Conservation (phyloP, 2,113 vertebrate species). For the Scomber scombrus region DNA sequence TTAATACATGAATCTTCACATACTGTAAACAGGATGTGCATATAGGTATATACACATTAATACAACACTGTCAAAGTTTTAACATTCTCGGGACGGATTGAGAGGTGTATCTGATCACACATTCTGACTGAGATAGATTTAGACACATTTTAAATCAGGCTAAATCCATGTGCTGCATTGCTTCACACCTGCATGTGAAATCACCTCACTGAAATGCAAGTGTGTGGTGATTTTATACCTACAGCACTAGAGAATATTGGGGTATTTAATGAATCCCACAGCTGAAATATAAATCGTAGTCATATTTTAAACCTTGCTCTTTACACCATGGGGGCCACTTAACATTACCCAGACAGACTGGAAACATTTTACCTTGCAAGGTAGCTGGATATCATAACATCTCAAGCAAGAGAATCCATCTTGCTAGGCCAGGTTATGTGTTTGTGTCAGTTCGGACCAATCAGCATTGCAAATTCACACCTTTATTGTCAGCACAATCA, state of each 20-base stretch:
- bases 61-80: conserved; percentile 8
- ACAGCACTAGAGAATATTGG: not conserved
- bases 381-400: too few relatives aligned
- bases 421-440: too few relatives aligned
- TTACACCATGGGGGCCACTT: not conserved
- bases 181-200: conserved; percentile 18
- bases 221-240: conserved; percentile 7
- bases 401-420: too few relatives aligned
- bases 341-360: not conserved
- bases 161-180: not conserved
- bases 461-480: too few relatives aligned
- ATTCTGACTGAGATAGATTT: conserved; percentile 12
- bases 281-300: conserved; percentile 24
- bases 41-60: conserved; percentile 6
- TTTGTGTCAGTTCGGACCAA: too few relatives aligned
- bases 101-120: conserved; percentile 5
- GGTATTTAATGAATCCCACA: conserved; percentile 20
- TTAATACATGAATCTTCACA: conserved; percentile 41
- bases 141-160: conserved; percentile 27
- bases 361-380: not conserved
- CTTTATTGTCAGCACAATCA: too few relatives aligned
- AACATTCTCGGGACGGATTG: not conserved
- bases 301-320: conserved; percentile 14
- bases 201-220: conserved; percentile 9
- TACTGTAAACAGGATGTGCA: conserved; percentile 5